These are phyloP conservation scores for Lerema accius DNA, from an alignment of 1,140 invertebrate genomes.

Conservation along the genomic window DNA sequence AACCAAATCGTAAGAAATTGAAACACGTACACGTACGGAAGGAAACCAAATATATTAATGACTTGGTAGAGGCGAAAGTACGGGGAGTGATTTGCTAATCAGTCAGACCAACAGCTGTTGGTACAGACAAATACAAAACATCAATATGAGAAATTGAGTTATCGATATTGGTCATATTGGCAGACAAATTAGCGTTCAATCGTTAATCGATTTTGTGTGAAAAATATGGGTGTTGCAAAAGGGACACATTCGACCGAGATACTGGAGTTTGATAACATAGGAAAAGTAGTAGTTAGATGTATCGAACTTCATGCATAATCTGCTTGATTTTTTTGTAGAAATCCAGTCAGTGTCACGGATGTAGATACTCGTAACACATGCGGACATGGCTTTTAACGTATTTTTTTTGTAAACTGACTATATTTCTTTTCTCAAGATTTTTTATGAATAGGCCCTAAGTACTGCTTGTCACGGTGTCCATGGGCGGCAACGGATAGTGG, in stretches of 20 bases:
- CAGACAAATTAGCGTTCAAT: slow-evolving; percentile 17
- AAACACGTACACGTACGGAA: not conserved
- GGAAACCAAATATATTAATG: slow-evolving; percentile 4
- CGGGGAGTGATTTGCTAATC: slow-evolving; percentile 18
- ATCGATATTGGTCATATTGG: slow-evolving; percentile 15
- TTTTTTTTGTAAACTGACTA: too few relatives aligned
- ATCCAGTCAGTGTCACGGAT: not conserved
- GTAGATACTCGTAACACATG: too few relatives aligned
- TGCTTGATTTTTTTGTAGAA: too few relatives aligned
- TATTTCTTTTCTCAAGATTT: too few relatives aligned
- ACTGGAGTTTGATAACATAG: slow-evolving; percentile 16
- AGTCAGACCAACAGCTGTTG: slow-evolving; percentile 8
- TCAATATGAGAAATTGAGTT: slow-evolving; percentile 19
- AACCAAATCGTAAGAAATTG: not conserved
- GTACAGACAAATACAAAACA: not conserved
- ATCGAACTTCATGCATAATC: too few relatives aligned
- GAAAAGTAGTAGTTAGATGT: not conserved
- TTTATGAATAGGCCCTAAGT: too few relatives aligned
- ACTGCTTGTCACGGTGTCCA: too few relatives aligned
- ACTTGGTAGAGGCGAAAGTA: slow-evolving; percentile 9
- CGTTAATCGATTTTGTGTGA: slow-evolving; percentile 14
- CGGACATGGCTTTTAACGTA: too few relatives aligned
- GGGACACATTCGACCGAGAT: not conserved
- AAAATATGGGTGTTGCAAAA: slow-evolving; percentile 4
- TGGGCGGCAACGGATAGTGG: too few relatives aligned